Base-by-base conservation (phyloP, 2,888 invertebrate species). In the Apamea sordens region DNA sequence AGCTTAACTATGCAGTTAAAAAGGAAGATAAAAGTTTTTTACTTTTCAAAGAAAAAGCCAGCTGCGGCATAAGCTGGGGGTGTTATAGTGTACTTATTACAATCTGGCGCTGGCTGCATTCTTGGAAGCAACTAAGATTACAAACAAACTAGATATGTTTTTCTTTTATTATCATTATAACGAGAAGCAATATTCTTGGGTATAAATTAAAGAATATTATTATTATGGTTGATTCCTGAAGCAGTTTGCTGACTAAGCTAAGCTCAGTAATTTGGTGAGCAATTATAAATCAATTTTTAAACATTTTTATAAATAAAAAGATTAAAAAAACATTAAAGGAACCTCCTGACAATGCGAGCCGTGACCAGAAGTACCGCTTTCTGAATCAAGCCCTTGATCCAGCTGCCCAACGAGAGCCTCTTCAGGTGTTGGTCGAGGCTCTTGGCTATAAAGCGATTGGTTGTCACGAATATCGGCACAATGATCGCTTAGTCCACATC, bases 21-120 rank as follows among this genome's bases (percentile, higher is more conserved):
- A 56, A 53, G 13, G 0, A 6, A 59, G 0, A 65, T 21, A 32
- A 59, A 50, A 32, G 11, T 21, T 18, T 67, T 18, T 24, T 50
- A 44, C 5, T 44, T 44, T 61, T 28, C 18, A 56, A 63, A 64
- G 77, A 47, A 63, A 53, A 76, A 47, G 10, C 28, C 36, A 77
- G 68, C 61, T 28, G 36, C 10, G 32, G 50, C 67, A 18, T 76
- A 56, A 47, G 28, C 36, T 53, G 15, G 18, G 21, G 18, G 24
- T 47, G 44, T 63, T 76, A 56, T 2, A 36, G 44, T 36, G 18
- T 15, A 69, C 36, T 63, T 68, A 80, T 47, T 28, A 41, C 15
- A 69, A 69, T 64, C 24, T 83, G 15, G 28, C 18, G 47, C 11
- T 47, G 47, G 28, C 32, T 41, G 50, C 41, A 32, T 74, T 82